These are phyloP conservation scores for Tipula confusa DNA, from an alignment of 2,888 invertebrate species.

Conservation along the genomic window DNA sequence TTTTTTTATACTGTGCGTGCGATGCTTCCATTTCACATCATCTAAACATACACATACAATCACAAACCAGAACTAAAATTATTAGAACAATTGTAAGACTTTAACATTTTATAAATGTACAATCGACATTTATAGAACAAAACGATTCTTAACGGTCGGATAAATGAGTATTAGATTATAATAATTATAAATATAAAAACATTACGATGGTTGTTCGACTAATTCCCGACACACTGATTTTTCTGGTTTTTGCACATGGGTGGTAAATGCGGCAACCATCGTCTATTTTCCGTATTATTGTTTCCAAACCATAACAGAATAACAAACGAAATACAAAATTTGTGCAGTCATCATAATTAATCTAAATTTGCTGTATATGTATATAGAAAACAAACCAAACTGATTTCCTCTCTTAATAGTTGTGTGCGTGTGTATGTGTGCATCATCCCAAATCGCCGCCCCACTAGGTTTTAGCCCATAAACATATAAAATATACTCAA, in stretches of 20 bases:
- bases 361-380: neutral
- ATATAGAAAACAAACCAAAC: neutral
- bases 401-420: neutral
- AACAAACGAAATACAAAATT: neutral
- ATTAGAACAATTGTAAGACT: neutral
- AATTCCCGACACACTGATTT: neutral
- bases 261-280: neutral
- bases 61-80: neutral
- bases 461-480: neutral
- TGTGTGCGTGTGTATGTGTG: neutral
- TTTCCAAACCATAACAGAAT: neutral
- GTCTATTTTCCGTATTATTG: neutral
- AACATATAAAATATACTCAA: neutral
- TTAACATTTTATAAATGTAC: neutral
- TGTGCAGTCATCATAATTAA: constrained; percentile 16
- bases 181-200: neutral
- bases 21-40: neutral
- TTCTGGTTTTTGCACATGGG: neutral
- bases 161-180: neutral
- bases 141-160: neutral
- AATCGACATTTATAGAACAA: neutral
- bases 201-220: neutral
- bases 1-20: neutral
- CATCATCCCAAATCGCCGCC: neutral
- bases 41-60: neutral